These are phyloP conservation scores for Agrotis puta DNA, from an alignment of 2,888 invertebrate genomes.

Conservation along the genomic window DNA sequence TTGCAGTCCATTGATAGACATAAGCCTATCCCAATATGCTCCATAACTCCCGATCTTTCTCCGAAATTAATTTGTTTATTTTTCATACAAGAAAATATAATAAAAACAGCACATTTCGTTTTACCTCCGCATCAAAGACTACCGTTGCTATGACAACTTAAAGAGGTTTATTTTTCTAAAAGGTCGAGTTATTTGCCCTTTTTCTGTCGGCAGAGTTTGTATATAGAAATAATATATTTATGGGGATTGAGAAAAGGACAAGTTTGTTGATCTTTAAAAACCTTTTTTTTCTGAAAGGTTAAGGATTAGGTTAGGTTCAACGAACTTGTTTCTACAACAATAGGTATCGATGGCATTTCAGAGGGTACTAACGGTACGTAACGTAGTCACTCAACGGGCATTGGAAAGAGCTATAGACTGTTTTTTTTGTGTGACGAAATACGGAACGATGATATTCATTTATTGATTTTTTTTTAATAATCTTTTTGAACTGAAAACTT, in stretches of 20 bases:
- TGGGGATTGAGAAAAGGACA: not conserved
- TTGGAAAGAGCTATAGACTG: too few relatives aligned
- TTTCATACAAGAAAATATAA: not conserved
- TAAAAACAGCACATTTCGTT: not conserved
- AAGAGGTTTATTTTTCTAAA: not conserved
- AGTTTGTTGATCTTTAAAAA: conserved; percentile 7
- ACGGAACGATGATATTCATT: too few relatives aligned
- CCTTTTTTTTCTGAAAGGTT: not conserved
- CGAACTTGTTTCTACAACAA: not conserved
- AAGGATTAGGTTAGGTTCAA: not conserved
- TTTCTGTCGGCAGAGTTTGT: not conserved
- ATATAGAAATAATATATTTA: not conserved
- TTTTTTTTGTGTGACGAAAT: too few relatives aligned
- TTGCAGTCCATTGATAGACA: too few relatives aligned
- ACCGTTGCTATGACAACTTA: not conserved
- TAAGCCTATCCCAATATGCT: not conserved
- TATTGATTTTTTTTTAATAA: too few relatives aligned
- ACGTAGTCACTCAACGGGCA: too few relatives aligned
- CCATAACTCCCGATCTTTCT: not conserved
- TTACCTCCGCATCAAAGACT: not conserved
- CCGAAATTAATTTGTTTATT: not conserved
- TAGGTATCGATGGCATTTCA: not conserved
- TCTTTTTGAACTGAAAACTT: too few relatives aligned
- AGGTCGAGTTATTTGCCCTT: not conserved
- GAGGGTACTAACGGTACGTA: too few relatives aligned